Conservation (phyloP, 2,888 invertebrate species). For the Xanthostigma xanthostigma region DNA sequence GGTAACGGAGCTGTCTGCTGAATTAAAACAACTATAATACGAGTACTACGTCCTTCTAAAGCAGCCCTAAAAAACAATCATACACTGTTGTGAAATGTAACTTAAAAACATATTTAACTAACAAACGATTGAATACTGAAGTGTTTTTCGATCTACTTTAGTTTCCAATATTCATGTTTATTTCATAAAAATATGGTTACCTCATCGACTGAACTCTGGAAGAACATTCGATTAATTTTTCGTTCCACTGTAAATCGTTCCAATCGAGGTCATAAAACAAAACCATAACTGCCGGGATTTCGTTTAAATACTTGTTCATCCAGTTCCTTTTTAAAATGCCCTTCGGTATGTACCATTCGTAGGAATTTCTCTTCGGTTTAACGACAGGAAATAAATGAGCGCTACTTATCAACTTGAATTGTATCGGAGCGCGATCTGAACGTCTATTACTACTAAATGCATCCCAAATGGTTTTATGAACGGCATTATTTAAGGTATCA, state of each 20-base stretch:
- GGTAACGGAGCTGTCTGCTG: slow-evolving; percentile 69
- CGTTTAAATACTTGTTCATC: slow-evolving; percentile 83
- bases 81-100: not conserved
- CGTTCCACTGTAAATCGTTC: slow-evolving; percentile 89
- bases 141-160: not conserved
- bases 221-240: slow-evolving; percentile 87
- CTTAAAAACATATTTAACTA: not conserved
- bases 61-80: slow-evolving; percentile 36
- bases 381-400: slow-evolving; percentile 79
- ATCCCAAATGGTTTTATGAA: slow-evolving; percentile 89
- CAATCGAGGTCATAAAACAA: slow-evolving; percentile 96
- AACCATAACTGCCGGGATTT: slow-evolving; percentile 84
- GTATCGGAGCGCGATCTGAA: slow-evolving; percentile 66
- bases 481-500: slow-evolving; percentile 66
- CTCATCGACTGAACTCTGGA: slow-evolving; percentile 70
- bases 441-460: slow-evolving; percentile 72
- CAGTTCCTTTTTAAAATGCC: slow-evolving; percentile 90
- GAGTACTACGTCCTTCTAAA: slow-evolving; percentile 54
- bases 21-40: slow-evolving; percentile 77
- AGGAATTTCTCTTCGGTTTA: slow-evolving; percentile 75
- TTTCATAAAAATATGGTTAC: slow-evolving; percentile 23
- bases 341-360: slow-evolving; percentile 90
- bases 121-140: not conserved
- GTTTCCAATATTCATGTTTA: too few species aligned
- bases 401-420: slow-evolving; percentile 65